These are phyloP conservation scores for Parnassius mnemosyne DNA, from an alignment of 2,888 invertebrate genomes.

Conservation along the genomic window DNA sequence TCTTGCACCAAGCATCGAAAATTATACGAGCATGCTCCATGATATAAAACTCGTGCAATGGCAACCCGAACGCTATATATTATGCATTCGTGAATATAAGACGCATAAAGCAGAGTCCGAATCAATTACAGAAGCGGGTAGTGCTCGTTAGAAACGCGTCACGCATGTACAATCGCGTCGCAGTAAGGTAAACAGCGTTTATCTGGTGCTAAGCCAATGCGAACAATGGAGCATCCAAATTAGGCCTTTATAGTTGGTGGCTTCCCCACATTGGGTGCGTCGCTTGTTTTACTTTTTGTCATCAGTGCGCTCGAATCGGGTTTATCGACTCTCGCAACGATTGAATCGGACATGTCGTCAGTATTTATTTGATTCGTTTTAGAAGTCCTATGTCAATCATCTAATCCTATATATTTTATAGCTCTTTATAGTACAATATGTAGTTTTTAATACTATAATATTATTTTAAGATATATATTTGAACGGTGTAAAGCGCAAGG, in stretches of 20 bases:
- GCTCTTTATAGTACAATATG: neutral
- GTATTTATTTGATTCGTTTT: constrained; percentile 21
- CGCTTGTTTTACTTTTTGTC: constrained; percentile 27
- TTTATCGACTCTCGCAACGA: constrained; percentile 25
- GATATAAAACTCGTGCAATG: constrained; percentile 51
- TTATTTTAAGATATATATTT: constrained; percentile 5
- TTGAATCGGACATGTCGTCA: constrained; percentile 16
- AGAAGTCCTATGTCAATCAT: constrained; percentile 1
- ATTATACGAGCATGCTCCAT: constrained; percentile 42
- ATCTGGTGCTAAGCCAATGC: constrained; percentile 71
- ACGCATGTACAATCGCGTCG: constrained; percentile 76
- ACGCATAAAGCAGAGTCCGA: constrained; percentile 72
- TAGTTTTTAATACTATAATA: constrained; percentile 34
- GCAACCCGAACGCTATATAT: constrained; percentile 64
- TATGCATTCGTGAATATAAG: constrained; percentile 79
- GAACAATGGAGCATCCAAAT: constrained; percentile 75
- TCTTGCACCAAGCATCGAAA: constrained; percentile 39
- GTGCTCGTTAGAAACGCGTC: constrained; percentile 80
- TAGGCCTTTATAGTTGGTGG: constrained; percentile 53
- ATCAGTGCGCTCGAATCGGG: constrained; percentile 21
- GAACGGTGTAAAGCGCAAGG: constrained; percentile 23
- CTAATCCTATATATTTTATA: constrained; percentile 22
- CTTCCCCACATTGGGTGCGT: constrained; percentile 28
- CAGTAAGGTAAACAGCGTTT: constrained; percentile 68
- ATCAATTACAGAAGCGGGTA: constrained; percentile 71